These are phyloP conservation scores for Premnoplex brunnescens DNA, from an alignment of 2,797 vertebrate species.

Conservation along the genomic window DNA sequence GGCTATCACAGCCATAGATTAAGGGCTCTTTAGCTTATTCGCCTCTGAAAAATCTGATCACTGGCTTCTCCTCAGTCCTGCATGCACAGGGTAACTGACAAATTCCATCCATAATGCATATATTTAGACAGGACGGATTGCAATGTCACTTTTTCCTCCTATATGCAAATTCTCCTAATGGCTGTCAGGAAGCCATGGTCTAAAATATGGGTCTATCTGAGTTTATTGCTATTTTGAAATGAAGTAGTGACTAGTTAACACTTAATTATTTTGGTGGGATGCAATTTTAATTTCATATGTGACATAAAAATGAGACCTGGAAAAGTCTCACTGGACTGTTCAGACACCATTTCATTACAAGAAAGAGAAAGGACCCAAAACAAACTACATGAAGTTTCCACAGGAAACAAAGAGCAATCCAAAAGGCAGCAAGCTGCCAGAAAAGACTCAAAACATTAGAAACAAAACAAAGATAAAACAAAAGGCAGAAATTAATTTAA, in stretches of 20 bases:
- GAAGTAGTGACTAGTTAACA: neutral
- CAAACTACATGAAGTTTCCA: constrained; percentile 16
- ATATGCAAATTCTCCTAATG: neutral
- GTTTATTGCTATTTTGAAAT: neutral
- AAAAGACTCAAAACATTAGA: neutral
- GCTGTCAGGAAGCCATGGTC: neutral
- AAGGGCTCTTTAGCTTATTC: neutral
- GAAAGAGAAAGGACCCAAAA: constrained; percentile 17
- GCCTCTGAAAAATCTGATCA: neutral
- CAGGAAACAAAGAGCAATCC: constrained; percentile 36
- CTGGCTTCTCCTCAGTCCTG: neutral
- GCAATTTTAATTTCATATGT: neutral
- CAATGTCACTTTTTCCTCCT: neutral
- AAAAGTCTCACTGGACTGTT: neutral
- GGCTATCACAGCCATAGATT: neutral
- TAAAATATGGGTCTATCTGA: neutral
- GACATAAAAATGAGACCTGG: neutral
- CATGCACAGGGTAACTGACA: neutral
- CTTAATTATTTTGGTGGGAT: neutral
- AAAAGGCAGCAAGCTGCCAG: constrained; percentile 18
- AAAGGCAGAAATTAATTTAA: neutral
- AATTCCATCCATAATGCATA: neutral
- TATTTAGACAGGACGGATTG: neutral
- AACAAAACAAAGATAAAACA: constrained; percentile 14
- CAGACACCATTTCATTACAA: neutral